Evolutionary conservation across 2,797 vertebrate genomes (phyloP), one percentile per base, ranked within the genome.

Genomic region (Geotrypetes seraphini): DNA sequence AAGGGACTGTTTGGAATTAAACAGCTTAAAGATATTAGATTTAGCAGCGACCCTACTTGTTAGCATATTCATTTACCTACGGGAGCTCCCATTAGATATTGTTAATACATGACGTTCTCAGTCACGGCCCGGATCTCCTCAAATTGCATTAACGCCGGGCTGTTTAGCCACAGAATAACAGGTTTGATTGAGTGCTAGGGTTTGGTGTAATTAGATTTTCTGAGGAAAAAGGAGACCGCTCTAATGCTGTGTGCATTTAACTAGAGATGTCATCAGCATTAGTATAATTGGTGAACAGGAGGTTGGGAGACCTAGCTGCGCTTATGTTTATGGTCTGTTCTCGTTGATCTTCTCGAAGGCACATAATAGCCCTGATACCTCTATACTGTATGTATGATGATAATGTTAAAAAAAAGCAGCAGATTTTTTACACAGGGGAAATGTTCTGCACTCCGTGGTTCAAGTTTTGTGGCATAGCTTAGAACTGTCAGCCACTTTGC

Each of bases 21-120:
- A 84, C 81, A 81, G 75, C 84, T 90, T 86, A 83, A 83, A 84
- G 77, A 84, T 85, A 88, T 89, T 86, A 85, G 82, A 87, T 88
- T 87, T 86, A 86, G 76, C 78, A 77, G 78, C 69, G 77, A 85
- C 83, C 79, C 68, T 63, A 63, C 75, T 86, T 86, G 84, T 88
- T 87, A 88, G 81, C 84, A 85, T 83, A 85, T 86, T 88, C 77
- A 88, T 87, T 86, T 87, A 88, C 82, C 83, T 86, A 83, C 75
- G 69, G 85, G 84, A 87, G 79, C 73, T 77, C 79, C 80, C 75
- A 86, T 89, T 89, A 87, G 76, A 73, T 83, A 83, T 86, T 85
- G 82, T 89, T 86, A 88, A 90, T 87, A 87, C 83, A 79, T 75
- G 81, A 82, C 74, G 76, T 79, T 78, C 75, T 65, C 65, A 86